A percentile compares a stretch with the other conserved stretches of the same genome.
Evolutionary conservation across 1,140 invertebrate species (phyloP).

Genomic region (Protaetia brevitarsis): DNA sequence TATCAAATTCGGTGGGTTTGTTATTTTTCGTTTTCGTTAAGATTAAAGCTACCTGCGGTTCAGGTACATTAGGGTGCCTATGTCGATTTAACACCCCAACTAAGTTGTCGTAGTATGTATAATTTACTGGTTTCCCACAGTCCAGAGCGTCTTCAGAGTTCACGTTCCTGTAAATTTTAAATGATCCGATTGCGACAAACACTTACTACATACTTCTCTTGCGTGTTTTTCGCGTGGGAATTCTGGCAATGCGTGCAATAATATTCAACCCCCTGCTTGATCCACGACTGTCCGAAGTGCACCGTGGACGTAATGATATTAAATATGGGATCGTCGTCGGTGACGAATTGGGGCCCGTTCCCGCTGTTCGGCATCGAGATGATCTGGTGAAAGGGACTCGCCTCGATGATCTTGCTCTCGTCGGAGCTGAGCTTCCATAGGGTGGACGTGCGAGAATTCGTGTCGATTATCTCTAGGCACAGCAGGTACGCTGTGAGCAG

Average conservation of each 20-base stretch:
- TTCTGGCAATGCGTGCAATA: conserved; percentile 44
- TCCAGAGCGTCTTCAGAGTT: conserved; percentile 64
- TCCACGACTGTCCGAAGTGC: conserved; percentile 60
- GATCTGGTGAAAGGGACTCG: conserved; percentile 54
- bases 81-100: conserved; percentile 74
- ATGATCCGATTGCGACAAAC: not conserved
- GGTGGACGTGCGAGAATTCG: conserved; percentile 68
- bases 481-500: conserved; percentile 18
- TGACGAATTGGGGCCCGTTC: conserved; percentile 48
- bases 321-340: conserved; percentile 60
- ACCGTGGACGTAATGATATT: conserved; percentile 64
- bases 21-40: conserved; percentile 68
- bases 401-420: conserved; percentile 65
- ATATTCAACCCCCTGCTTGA: conserved; percentile 51
- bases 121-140: conserved; percentile 84
- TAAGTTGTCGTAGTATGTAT: conserved; percentile 84
- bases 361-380: conserved; percentile 47
- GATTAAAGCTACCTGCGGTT: conserved; percentile 68
- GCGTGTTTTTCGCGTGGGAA: conserved; percentile 27
- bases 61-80: conserved; percentile 57
- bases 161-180: not conserved
- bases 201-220: not conserved
- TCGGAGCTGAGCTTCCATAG: conserved; percentile 70
- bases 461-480: conserved; percentile 54
- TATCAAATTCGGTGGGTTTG: conserved; percentile 69